These are phyloP conservation scores for Stenurella melanura DNA, from an alignment of 2,888 invertebrate species.

Conservation along the genomic window DNA sequence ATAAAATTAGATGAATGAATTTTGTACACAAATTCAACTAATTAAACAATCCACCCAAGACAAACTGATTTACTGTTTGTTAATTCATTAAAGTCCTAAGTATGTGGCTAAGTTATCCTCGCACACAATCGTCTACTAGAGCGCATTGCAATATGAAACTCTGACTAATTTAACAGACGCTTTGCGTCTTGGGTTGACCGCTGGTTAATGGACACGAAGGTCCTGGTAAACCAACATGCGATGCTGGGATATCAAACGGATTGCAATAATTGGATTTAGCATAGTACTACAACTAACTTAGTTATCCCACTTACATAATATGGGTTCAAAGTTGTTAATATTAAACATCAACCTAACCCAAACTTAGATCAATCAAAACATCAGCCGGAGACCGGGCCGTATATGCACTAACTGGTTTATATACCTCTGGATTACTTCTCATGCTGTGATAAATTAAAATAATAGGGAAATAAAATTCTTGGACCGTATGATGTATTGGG, in stretches of 20 bases:
- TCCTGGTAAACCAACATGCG: conserved; percentile 54
- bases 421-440: not conserved
- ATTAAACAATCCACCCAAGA: conserved; percentile 2
- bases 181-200: conserved; percentile 58
- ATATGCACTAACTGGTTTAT: conserved; percentile 16
- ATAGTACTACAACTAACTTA: conserved; percentile 46
- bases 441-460: not conserved
- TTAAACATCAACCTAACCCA: conserved; percentile 49
- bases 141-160: conserved; percentile 48
- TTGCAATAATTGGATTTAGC: conserved; percentile 62
- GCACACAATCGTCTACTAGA: not conserved
- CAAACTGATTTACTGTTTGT: conserved; percentile 31
- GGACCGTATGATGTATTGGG: too few species aligned
- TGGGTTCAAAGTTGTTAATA: conserved; percentile 58
- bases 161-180: conserved; percentile 56
- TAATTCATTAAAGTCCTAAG: conserved; percentile 33
- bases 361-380: conserved; percentile 29
- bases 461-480: too few species aligned
- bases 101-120: not conserved
- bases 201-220: conserved; percentile 56
- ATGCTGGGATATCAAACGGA: conserved; percentile 59
- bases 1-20: not conserved
- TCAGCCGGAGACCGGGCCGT: not conserved
- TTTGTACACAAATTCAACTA: not conserved
- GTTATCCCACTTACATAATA: conserved; percentile 57